A percentile compares a stretch with the other conserved stretches of the same genome.
Evolutionary conservation across 2,888 invertebrate genomes (phyloP).

Genomic region (Agrochola lychnidis): DNA sequence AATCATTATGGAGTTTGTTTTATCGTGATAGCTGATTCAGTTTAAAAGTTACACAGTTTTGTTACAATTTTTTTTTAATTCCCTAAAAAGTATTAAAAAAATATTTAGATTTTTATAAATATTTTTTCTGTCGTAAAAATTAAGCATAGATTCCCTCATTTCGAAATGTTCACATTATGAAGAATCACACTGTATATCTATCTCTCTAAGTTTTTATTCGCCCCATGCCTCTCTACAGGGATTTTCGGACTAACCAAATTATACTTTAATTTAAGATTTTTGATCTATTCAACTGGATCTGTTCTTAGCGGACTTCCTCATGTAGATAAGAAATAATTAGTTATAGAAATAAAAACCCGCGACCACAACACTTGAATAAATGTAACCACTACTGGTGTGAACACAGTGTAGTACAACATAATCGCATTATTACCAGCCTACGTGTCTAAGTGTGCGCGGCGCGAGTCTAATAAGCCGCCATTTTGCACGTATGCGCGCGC

Average conservation of each 20-base stretch:
- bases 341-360: neutral
- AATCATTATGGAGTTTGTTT: too few species aligned
- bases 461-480: constrained; percentile 78
- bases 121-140: too few species aligned
- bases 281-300: neutral
- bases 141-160: too few species aligned
- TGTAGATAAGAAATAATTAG: neutral
- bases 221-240: neutral
- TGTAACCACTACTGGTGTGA: constrained; percentile 36
- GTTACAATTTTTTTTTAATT: too few species aligned
- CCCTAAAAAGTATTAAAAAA: too few species aligned
- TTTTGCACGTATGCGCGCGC: constrained; percentile 67
- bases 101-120: too few species aligned
- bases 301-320: neutral
- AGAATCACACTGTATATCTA: too few species aligned
- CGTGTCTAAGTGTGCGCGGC: constrained; percentile 79
- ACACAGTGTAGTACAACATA: constrained; percentile 45
- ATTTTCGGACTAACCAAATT: neutral
- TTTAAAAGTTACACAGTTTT: too few species aligned
- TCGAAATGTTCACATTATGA: too few species aligned
- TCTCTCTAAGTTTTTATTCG: neutral
- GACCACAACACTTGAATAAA: constrained; percentile 52
- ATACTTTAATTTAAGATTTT: neutral
- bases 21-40: too few species aligned
- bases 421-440: constrained; percentile 65